These are phyloP conservation scores for Linepithema humile DNA, from an alignment of 1,140 invertebrate genomes.

Conservation along the genomic window DNA sequence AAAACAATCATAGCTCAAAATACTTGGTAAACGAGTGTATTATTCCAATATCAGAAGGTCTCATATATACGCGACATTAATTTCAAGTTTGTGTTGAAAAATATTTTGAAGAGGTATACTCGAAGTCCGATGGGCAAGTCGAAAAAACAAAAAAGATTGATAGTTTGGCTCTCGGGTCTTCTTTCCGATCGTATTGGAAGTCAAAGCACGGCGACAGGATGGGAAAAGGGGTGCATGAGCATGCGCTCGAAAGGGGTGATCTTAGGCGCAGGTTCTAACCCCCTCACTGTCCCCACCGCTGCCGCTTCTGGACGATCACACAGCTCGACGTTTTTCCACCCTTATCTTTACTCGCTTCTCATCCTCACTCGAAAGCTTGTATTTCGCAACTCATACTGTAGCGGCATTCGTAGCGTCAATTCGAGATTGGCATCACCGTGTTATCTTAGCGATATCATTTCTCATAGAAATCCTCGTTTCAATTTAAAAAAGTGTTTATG, in stretches of 20 bases:
- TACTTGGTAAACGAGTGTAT: no score
- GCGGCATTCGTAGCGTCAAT: constrained; percentile 32
- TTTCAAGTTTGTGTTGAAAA: not conserved
- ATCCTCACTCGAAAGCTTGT: constrained; percentile 64
- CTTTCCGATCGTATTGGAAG: constrained; percentile 74
- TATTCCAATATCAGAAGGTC: no score
- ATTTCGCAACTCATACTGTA: constrained; percentile 60
- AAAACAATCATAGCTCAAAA: no score
- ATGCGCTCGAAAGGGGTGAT: constrained; percentile 79
- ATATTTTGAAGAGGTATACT: not conserved
- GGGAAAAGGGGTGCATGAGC: constrained; percentile 73
- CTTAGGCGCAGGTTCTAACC: constrained; percentile 81
- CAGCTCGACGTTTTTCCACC: constrained; percentile 78
- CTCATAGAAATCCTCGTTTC: not conserved
- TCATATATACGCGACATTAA: no score
- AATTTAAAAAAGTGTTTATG: not conserved
- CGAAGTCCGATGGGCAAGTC: not conserved
- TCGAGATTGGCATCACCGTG: constrained; percentile 9
- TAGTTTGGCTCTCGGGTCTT: constrained; percentile 65
- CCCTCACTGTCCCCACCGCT: constrained; percentile 70
- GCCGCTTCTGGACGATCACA: constrained; percentile 67
- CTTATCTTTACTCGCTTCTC: constrained; percentile 74
- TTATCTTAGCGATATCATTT: constrained; percentile 18
- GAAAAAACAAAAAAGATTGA: constrained; percentile 23
- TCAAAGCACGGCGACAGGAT: constrained; percentile 72